Evolutionary conservation across 2,888 invertebrate genomes (phyloP).

Genomic region (Achlya flavicornis): DNA sequence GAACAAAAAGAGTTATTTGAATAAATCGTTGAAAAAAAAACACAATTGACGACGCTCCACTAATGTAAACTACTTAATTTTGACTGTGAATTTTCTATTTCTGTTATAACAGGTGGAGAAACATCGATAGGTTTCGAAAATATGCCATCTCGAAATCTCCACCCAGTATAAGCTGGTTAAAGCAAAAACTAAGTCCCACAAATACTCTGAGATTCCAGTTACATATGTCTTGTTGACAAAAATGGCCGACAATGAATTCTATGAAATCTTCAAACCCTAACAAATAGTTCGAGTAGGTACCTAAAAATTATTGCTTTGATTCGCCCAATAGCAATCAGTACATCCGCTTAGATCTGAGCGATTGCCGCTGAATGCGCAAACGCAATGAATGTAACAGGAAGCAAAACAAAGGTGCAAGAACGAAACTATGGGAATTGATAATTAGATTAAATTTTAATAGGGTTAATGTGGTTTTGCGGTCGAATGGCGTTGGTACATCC

Average conservation of each 20-base stretch:
- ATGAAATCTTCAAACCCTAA: not conserved
- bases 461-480: constrained; percentile 29
- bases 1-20: too few relatives aligned
- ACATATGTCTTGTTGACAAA: not conserved
- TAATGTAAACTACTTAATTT: too few relatives aligned
- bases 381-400: constrained; percentile 68
- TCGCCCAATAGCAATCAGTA: constrained; percentile 37
- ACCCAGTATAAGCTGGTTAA: too few relatives aligned
- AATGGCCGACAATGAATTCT: not conserved
- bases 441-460: constrained; percentile 66
- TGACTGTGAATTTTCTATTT: too few relatives aligned
- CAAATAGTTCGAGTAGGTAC: constrained; percentile 5
- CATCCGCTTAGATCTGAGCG: constrained; percentile 31
- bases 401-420: constrained; percentile 40
- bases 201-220: not conserved
- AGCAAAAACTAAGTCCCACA: too few relatives aligned
- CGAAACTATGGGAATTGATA: constrained; percentile 78
- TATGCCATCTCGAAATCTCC: too few relatives aligned
- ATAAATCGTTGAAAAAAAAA: too few relatives aligned
- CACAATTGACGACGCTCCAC: too few relatives aligned
- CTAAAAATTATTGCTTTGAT: constrained; percentile 8
- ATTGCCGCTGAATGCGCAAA: constrained; percentile 49
- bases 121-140: too few relatives aligned
- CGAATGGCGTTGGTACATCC: constrained; percentile 35
- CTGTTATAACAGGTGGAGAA: too few relatives aligned